These are phyloP conservation scores for Drosophila siamana DNA, from an alignment of 2,888 invertebrate species.

Conservation along the genomic window DNA sequence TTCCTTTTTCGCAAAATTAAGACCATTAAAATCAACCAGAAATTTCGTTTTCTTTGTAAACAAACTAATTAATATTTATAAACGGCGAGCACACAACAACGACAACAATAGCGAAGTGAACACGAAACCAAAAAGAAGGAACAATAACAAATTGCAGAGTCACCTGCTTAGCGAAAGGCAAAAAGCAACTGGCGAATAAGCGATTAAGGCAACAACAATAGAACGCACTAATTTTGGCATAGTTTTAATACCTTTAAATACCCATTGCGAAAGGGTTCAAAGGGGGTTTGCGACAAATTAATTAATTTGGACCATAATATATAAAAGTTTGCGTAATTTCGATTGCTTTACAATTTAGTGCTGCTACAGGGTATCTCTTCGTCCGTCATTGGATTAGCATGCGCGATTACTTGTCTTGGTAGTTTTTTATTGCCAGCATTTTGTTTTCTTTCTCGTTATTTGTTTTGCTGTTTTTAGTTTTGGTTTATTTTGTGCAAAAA, in stretches of 20 bases:
- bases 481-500: slow-evolving; percentile 47
- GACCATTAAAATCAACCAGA: slow-evolving; percentile 49
- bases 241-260: slow-evolving; percentile 26
- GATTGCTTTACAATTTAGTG: too few relatives aligned
- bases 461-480: slow-evolving; percentile 31
- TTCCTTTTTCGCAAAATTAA: slow-evolving; percentile 30
- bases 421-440: not conserved
- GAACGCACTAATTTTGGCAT: slow-evolving; percentile 42
- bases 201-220: slow-evolving; percentile 34
- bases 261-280: not conserved
- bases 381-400: not conserved
- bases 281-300: not conserved
- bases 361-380: not conserved
- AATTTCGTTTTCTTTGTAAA: slow-evolving; percentile 66
- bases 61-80: slow-evolving; percentile 77
- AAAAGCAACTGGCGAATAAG: slow-evolving; percentile 26
- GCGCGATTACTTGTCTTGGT: slow-evolving; percentile 7
- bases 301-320: not conserved
- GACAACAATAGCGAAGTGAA: slow-evolving; percentile 27
- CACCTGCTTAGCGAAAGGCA: slow-evolving; percentile 42
- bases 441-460: slow-evolving; percentile 11
- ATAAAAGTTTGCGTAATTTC: too few relatives aligned
- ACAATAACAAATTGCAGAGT: slow-evolving; percentile 37
- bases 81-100: slow-evolving; percentile 33
- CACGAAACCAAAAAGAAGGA: slow-evolving; percentile 11